Evolutionary conservation across 2,888 invertebrate species (phyloP), one percentile per base, ranked within the genome.

Genomic region (Sarcophaga rosellei): DNA sequence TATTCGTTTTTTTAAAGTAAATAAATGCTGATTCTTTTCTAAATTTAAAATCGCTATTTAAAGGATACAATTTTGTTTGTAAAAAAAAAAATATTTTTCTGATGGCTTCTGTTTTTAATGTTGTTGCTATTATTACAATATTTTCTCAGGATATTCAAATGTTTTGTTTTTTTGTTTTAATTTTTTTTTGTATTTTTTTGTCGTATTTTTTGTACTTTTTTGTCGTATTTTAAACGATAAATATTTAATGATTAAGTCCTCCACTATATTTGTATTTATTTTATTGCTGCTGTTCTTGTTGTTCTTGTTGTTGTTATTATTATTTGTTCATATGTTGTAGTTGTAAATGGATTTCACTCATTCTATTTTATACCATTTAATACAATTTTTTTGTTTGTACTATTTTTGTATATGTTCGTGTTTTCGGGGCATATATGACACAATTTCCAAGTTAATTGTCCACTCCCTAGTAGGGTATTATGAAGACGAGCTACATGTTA

Each of bases 61-160:
- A 53, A 35, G 35, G 35, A 35, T 35, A 35, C 35, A 35, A 35
- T 35, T 35, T 35, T 8, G 35, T 35, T 35, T 35, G 35, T 35
- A 35, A 35, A 6, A 25, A 25, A 4, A 10, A 10, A 8, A 35
- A 8, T 35, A 8, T 35, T 35, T 35, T 23, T 35, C 10, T 35
- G 8, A 35, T 63, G 69, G 4, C 17, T 25, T 69, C 63, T 45
- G 61, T 73, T 62, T 62, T 35, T 8, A 8, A 35, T 35, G 35
- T 35, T 53, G 15, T 53, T 15, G 17, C 53, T 53, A 15, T 10
- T 53, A 3, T 4, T 53, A 15, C 53, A 15, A 53, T 63, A 70
- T 74, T 78, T 74, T 70, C 35, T 53, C 70, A 85, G 85, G 70
- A 81, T 77, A 74, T 81, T 85, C 69, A 84, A 47, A 77, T 62